Conservation (phyloP, 2,888 invertebrate genomes). For the Ditylenchus weischeri region DNA sequence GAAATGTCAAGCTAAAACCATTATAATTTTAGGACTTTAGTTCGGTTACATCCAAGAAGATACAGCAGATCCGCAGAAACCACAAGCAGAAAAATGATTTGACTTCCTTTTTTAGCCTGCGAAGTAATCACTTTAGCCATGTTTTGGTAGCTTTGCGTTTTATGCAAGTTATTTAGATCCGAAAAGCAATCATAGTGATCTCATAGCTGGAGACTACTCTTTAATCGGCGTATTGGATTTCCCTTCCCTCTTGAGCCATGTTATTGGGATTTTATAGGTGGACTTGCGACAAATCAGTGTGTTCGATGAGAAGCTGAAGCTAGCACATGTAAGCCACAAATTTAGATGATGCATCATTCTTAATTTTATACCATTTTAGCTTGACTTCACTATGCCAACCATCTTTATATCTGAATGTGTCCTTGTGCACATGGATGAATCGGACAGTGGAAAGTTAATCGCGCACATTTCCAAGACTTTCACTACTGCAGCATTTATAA, state of each 20-base stretch:
- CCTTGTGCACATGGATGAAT: slow-evolving; percentile 83
- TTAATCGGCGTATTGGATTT: slow-evolving; percentile 67
- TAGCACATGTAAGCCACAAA: slow-evolving; percentile 67
- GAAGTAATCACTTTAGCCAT: slow-evolving; percentile 30
- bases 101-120: slow-evolving; percentile 35
- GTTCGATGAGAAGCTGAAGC: slow-evolving; percentile 73
- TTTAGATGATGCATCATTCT: background rate
- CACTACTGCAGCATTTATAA: slow-evolving; percentile 76
- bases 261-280: slow-evolving; percentile 60
- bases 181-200: slow-evolving; percentile 71
- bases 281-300: slow-evolving; percentile 81
- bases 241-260: background rate
- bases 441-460: slow-evolving; percentile 69
- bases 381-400: slow-evolving; percentile 73
- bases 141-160: background rate
- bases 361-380: background rate
- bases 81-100: slow-evolving; percentile 69
- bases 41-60: slow-evolving; percentile 83
- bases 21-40: slow-evolving; percentile 72
- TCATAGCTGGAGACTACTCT: slow-evolving; percentile 88
- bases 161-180: slow-evolving; percentile 33
- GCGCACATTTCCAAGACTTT: slow-evolving; percentile 78
- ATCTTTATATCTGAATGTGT: slow-evolving; percentile 87
- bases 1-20: too few relatives aligned
- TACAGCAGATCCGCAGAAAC: slow-evolving; percentile 81